Evolutionary conservation across 2,113 vertebrate species (phyloP).

Genomic region (Pleuronectes platessa): DNA sequence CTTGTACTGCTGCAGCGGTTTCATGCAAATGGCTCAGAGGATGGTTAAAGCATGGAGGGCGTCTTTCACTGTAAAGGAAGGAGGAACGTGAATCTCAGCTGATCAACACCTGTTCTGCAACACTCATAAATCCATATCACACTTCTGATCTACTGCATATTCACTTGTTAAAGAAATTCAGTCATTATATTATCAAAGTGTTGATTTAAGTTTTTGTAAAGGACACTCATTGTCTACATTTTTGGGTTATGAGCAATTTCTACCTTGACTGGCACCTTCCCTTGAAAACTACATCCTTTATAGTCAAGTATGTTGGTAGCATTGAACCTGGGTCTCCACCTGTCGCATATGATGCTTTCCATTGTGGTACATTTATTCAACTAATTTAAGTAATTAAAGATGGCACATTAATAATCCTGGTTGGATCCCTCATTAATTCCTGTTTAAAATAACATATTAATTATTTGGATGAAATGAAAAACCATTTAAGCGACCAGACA

Average conservation of each 20-base stretch:
- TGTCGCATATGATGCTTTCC: constrained; percentile 2
- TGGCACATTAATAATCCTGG: constrained; percentile 53
- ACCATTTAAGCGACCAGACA: constrained; percentile 18
- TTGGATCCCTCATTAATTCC: constrained; percentile 43
- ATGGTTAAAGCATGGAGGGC: constrained; percentile 19
- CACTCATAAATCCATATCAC: not conserved
- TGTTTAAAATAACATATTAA: constrained; percentile 25
- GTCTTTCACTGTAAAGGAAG: constrained; percentile 3
- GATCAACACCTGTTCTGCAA: not conserved
- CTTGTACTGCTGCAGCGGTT: constrained; percentile 24
- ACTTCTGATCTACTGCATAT: not conserved
- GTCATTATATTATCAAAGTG: not conserved
- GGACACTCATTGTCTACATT: not conserved
- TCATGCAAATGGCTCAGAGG: constrained; percentile 57
- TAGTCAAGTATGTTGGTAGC: not conserved
- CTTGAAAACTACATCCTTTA: not conserved
- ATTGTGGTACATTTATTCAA: constrained; percentile 38
- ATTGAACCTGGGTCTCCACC: constrained; percentile 17
- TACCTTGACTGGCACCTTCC: not conserved
- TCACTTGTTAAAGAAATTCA: not conserved
- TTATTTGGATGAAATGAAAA: constrained; percentile 47
- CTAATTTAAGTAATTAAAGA: constrained; percentile 53
- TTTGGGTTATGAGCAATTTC: no score
- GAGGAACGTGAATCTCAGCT: not conserved
- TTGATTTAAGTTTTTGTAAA: not conserved